Conservation (phyloP, 2,888 invertebrate species). For the Anthoptus insignis region DNA sequence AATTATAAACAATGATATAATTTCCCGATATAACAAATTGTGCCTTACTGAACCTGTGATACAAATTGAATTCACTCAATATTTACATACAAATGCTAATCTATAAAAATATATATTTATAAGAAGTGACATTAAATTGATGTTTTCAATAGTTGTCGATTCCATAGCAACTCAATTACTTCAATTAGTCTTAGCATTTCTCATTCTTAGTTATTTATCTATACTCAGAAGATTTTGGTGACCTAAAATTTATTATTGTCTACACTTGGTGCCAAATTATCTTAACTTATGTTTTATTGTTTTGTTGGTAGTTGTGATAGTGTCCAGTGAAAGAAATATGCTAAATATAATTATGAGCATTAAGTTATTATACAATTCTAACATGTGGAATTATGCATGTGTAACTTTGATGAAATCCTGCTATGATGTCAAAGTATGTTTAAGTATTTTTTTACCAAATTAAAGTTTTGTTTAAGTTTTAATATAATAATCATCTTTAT, state of each 20-base stretch:
- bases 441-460: not conserved
- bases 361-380: not conserved
- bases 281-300: not conserved
- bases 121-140: too few relatives aligned
- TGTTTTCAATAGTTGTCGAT: too few relatives aligned
- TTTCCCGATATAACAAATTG: slow-evolving; percentile 49
- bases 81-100: slow-evolving; percentile 10
- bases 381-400: not conserved
- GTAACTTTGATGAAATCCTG: not conserved
- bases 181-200: not conserved
- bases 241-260: not conserved
- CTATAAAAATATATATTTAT: too few relatives aligned
- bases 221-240: too few relatives aligned
- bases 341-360: slow-evolving; percentile 10
- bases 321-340: slow-evolving; percentile 10
- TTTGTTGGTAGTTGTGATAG: not conserved
- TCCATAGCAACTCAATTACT: not conserved
- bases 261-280: slow-evolving; percentile 26
- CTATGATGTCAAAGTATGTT: not conserved
- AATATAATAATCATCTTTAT: not conserved
- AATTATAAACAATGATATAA: not conserved
- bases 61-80: slow-evolving; percentile 45
- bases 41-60: slow-evolving; percentile 76
- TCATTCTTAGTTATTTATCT: not conserved
- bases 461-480: not conserved